Evolutionary conservation across 2,888 invertebrate genomes (phyloP).

Genomic region (Arenicola marina): DNA sequence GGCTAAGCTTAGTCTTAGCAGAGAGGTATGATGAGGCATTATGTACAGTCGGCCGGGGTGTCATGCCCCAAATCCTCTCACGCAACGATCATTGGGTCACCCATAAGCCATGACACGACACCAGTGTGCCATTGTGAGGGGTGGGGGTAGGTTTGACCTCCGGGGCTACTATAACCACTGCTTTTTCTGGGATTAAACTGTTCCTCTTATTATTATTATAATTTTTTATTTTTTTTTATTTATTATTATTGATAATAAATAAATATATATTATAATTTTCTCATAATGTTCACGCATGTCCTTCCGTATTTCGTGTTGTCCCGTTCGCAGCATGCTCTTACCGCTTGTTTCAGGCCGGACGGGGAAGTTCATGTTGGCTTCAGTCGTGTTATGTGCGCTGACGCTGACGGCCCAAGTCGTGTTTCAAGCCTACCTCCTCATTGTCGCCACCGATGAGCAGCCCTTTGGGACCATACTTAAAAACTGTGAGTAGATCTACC

Average conservation of each 20-base stretch:
- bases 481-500: slow-evolving; percentile 36
- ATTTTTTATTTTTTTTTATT: not conserved
- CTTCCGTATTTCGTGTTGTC: not conserved
- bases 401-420: slow-evolving; percentile 31
- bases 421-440: slow-evolving; percentile 31
- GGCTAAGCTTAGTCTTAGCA: too few species aligned
- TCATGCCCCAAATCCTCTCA: too few species aligned
- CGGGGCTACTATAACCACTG: too few species aligned
- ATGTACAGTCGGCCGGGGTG: too few species aligned
- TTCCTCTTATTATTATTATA: not conserved
- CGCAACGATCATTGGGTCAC: too few species aligned
- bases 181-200: too few species aligned
- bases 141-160: too few species aligned
- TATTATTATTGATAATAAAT: not conserved
- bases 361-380: slow-evolving; percentile 28
- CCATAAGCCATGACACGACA: too few species aligned
- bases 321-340: not conserved
- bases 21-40: too few species aligned
- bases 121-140: too few species aligned
- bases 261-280: not conserved
- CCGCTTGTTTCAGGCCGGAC: slow-evolving; percentile 26
- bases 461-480: slow-evolving; percentile 21
- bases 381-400: slow-evolving; percentile 17
- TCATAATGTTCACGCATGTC: not conserved
- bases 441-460: slow-evolving; percentile 11